These are phyloP conservation scores for Agrochola litura DNA, from an alignment of 2,888 invertebrate genomes.

Conservation along the genomic window DNA sequence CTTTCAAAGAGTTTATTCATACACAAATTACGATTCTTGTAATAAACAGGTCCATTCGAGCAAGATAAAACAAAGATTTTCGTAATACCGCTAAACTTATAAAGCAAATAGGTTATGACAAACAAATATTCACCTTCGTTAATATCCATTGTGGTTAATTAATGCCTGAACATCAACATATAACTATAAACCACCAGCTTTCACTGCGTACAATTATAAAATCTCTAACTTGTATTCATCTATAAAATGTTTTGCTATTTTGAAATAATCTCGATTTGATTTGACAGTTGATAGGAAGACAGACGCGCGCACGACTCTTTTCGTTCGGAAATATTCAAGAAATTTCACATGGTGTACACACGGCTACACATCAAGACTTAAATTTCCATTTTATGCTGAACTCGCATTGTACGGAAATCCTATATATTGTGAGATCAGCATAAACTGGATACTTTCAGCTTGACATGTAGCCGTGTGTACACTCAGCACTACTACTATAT, in stretches of 20 bases:
- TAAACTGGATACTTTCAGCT: too few species aligned
- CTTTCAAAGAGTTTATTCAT: neutral
- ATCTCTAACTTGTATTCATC: neutral
- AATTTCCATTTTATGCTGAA: too few species aligned
- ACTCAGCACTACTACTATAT: neutral
- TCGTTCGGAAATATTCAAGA: conserved; percentile 46
- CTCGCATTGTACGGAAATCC: too few species aligned
- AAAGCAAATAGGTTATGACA: conserved; percentile 63
- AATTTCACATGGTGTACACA: neutral
- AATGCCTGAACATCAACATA: conserved; percentile 38
- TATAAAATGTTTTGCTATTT: conserved; percentile 50
- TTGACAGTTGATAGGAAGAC: conserved; percentile 58
- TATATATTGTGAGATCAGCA: too few species aligned
- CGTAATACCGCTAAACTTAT: conserved; percentile 64
- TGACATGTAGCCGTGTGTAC: neutral
- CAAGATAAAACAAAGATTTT: neutral
- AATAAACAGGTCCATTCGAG: neutral
- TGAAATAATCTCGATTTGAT: conserved; percentile 54
- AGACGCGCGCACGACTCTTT: conserved; percentile 54
- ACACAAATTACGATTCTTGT: neutral
- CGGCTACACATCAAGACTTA: too few species aligned
- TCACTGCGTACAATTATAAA: conserved; percentile 32
- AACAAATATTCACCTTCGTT: conserved; percentile 80
- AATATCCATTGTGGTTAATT: conserved; percentile 78
- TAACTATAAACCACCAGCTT: conserved; percentile 18